Evolutionary conservation across 92 coral and sea anemone genomes (phyloP).

Genomic region (Parazoanthus atlanticus): DNA sequence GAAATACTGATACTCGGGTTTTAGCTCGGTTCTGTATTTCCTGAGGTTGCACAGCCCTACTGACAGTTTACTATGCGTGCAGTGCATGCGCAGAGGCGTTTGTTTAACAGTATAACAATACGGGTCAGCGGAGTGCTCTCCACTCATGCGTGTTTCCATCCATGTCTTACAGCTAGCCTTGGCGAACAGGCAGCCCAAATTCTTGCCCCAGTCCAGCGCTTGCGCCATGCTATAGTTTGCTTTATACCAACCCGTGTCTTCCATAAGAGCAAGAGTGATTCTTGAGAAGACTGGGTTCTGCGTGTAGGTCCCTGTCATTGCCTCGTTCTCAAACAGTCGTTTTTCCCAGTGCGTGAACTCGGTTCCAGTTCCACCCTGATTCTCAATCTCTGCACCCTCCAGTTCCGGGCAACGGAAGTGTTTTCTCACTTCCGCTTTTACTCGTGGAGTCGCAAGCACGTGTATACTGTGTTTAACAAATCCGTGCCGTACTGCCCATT

Average conservation of each 20-base stretch:
- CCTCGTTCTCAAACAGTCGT: conserved; percentile 97
- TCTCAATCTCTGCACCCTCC: conserved; percentile 98
- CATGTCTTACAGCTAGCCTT: conserved; percentile 94
- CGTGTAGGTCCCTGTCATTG: conserved; percentile 99
- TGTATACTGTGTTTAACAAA: conserved; percentile 69
- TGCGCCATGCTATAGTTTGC: conserved; percentile 94
- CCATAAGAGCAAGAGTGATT: conserved; percentile 94
- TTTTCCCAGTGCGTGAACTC: conserved; percentile 98
- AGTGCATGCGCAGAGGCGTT: conserved; percentile 89
- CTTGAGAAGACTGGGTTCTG: conserved; percentile 98
- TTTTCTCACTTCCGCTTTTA: conserved; percentile 71
- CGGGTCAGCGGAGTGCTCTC: conserved; percentile 71
- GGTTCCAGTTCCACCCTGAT: conserved; percentile 95
- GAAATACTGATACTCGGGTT: conserved; percentile 89
- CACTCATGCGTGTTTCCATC: conserved; percentile 83
- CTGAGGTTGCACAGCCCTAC: conserved; percentile 93
- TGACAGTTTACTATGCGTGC: conserved; percentile 94
- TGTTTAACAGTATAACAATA: conserved; percentile 89
- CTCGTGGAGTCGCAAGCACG: conserved; percentile 93
- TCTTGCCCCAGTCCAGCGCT: conserved; percentile 92
- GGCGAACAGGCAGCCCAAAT: conserved; percentile 88
- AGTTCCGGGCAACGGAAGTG: conserved; percentile 88
- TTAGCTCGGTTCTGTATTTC: conserved; percentile 69
- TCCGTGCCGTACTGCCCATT: conserved; percentile 89
- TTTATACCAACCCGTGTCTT: conserved; percentile 97